Base-by-base conservation (phyloP, 2,888 invertebrate species). In the Tupiocoris notatus region DNA sequence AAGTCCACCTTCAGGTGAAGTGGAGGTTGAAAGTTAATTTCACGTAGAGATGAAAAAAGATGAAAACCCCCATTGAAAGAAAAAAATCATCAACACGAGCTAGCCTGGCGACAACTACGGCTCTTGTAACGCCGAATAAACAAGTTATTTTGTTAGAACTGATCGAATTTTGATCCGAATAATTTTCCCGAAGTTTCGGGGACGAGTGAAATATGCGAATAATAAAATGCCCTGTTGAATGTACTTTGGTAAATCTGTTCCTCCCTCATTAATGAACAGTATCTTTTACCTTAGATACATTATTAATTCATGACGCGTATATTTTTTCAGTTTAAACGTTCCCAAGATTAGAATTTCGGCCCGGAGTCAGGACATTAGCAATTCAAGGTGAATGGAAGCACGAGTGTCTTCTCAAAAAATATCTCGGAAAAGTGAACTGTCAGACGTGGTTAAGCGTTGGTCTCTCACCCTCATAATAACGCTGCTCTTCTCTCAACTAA, bases 361-460 rank as follows among this genome's bases (percentile, higher is more conserved):
- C n/a, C n/a, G n/a, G n/a, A n/a, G n/a, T n/a, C n/a, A n/a, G n/a
- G n/a, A n/a, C n/a, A n/a, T n/a, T n/a, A n/a, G n/a, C n/a, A n/a
- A n/a, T n/a, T n/a, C n/a, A n/a, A n/a, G n/a, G n/a, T n/a, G n/a
- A n/a, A n/a, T n/a, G n/a, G n/a, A n/a, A n/a, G n/a, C n/a, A n/a
- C n/a, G 20, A 16, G 61, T 20, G 23, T 23, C 22, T 58, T 57
- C 57, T 67, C 57, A 9, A 57, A 57, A 56, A 67, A 67, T 57
- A 57, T 12, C 20, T 20, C 22, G 67, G 59, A 70, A 70, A 59
- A 70, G 70, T 70, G 70, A 59, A 57, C 70, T 70, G 70, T 70
- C 70, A 59, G 70, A 70, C 70, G 59, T 24, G 70, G 70, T 70
- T 67, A 59, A 70, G 70, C 25, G 70, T 59, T 24, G 59, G 70